phyloP scores from a whole-genome alignment of 2,888 invertebrate species.

The Tinea semifulvella region DNA sequence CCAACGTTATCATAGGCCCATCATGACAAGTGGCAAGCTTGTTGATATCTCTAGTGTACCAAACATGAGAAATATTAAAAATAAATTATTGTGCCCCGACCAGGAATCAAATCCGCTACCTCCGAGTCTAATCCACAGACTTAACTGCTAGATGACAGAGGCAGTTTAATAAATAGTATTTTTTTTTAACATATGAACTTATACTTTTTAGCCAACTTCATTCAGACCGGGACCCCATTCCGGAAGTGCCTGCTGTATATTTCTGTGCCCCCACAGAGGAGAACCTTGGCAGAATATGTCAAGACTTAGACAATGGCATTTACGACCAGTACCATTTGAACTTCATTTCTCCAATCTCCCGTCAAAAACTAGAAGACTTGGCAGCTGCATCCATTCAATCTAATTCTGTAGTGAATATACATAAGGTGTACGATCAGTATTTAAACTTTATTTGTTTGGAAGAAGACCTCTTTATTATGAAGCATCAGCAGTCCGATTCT shows the following conservation, averaged over 20 bases:
- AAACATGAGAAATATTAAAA: too few species aligned
- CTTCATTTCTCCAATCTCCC: conserved; percentile 93
- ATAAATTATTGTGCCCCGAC: too few species aligned
- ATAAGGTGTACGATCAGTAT: conserved; percentile 98
- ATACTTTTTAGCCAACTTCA: conserved; percentile 81
- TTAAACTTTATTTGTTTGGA: conserved; percentile 97
- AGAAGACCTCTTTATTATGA: conserved; percentile 95
- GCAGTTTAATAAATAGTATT: too few species aligned
- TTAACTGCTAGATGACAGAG: too few species aligned
- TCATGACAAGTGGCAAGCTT: too few species aligned
- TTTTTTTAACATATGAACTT: too few species aligned
- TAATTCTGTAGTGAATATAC: conserved; percentile 89
- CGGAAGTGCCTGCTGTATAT: conserved; percentile 98
- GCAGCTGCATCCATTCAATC: conserved; percentile 92
- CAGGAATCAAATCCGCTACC: too few species aligned
- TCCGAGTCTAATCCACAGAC: too few species aligned
- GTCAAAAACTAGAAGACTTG: conserved; percentile 93
- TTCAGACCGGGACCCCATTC: conserved; percentile 90
- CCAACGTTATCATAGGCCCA: too few species aligned
- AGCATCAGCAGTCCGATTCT: conserved; percentile 90
- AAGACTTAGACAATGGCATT: conserved; percentile 86
- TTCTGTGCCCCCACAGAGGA: conserved; percentile 97
- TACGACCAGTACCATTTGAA: conserved; percentile 97
- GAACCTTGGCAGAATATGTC: conserved; percentile 92
- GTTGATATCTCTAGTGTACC: too few species aligned